These are phyloP conservation scores for Probaryconus sp. DNA, from an alignment of 1,140 invertebrate species.

Conservation along the genomic window DNA sequence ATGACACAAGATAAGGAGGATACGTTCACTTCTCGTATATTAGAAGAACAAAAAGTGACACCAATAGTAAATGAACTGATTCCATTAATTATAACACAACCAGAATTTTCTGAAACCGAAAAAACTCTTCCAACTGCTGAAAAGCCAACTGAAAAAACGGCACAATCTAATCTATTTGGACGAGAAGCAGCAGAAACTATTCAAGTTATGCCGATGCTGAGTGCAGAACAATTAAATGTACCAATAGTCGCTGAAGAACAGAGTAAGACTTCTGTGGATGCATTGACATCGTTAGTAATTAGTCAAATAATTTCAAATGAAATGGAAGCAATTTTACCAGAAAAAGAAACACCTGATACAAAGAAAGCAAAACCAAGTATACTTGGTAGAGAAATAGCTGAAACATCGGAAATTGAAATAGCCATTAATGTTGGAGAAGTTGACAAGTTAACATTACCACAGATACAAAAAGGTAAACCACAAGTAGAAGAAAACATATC, in stretches of 20 bases:
- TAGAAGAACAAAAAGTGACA: conserved; percentile 62
- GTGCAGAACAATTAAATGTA: conserved; percentile 47
- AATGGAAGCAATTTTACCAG: conserved; percentile 61
- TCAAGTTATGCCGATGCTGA: conserved; percentile 60
- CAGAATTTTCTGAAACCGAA: conserved; percentile 65
- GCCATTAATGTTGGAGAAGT: conserved; percentile 62
- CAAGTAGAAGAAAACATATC: conserved; percentile 65
- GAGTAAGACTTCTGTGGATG: conserved; percentile 52
- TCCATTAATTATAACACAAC: conserved; percentile 67
- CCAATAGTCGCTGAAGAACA: conserved; percentile 36
- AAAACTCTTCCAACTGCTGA: conserved; percentile 45
- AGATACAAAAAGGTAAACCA: conserved; percentile 59
- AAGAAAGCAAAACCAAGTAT: conserved; percentile 65
- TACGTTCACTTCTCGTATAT: conserved; percentile 40
- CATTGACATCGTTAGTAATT: conserved; percentile 63
- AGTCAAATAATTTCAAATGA: conserved; percentile 68
- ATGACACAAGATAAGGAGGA: conserved; percentile 74
- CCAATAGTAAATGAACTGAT: conserved; percentile 63
- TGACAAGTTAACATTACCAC: conserved; percentile 46
- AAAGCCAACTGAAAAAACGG: conserved; percentile 46
- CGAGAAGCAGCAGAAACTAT: conserved; percentile 61
- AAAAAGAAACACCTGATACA: conserved; percentile 43
- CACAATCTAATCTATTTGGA: conserved; percentile 57
- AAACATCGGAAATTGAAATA: conserved; percentile 66
- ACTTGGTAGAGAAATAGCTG: conserved; percentile 65